A percentile compares a stretch with the other conserved stretches of the same genome.
phyloP scores from a whole-genome alignment of 2,797 vertebrate species.

The Catamblyrhynchus diadema region DNA sequence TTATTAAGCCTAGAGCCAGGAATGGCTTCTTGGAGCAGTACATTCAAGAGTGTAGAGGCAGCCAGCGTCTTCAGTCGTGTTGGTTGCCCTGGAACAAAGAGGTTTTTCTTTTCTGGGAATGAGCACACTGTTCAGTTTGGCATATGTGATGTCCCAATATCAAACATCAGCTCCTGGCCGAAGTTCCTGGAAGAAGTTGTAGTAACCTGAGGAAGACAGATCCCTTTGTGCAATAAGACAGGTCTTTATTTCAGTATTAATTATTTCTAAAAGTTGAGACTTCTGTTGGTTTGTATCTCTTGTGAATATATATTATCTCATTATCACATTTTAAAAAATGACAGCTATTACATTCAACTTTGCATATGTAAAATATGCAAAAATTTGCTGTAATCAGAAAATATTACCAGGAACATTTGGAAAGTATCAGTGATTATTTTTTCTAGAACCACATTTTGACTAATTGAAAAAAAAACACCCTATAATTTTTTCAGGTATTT shows the following conservation, averaged over 20 bases:
- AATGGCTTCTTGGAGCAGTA: background rate
- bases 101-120: background rate
- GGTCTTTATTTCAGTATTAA: too few relatives aligned
- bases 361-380: background rate
- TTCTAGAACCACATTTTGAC: background rate
- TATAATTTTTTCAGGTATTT: background rate
- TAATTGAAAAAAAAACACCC: background rate
- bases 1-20: background rate
- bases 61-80: rapidly evolving
- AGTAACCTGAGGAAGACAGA: background rate
- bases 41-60: background rate
- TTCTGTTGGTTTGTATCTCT: too few relatives aligned
- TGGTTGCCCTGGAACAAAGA: background rate
- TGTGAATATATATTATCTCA: background rate
- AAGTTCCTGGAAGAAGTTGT: background rate
- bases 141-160: background rate
- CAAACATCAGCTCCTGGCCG: background rate
- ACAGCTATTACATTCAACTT: background rate
- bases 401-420: background rate
- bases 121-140: background rate
- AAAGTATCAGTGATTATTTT: background rate
- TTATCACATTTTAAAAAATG: background rate
- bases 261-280: too few relatives aligned
- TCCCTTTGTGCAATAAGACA: background rate
- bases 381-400: background rate